Evolutionary conservation across 1,140 invertebrate genomes (phyloP).

Genomic region (Tenebrio molitor): DNA sequence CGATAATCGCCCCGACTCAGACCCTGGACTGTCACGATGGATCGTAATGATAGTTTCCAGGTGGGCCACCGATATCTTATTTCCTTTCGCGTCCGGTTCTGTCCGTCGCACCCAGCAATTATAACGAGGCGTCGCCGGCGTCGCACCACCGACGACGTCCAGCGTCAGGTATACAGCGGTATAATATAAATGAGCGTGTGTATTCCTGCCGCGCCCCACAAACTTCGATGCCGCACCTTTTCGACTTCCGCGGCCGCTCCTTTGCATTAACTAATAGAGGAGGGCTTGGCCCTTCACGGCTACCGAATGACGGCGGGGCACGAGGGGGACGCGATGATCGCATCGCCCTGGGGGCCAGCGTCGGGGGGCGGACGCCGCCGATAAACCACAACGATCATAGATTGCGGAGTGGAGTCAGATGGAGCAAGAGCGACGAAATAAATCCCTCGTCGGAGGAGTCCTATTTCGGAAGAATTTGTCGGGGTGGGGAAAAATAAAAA

Average conservation of each 20-base stretch:
- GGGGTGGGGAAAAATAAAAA: too few species aligned
- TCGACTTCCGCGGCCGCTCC: slow-evolving; percentile 45
- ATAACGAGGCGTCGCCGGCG: slow-evolving; percentile 22
- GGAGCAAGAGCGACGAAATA: too few species aligned
- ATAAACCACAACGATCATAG: too few species aligned
- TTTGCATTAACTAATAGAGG: slow-evolving; percentile 48
- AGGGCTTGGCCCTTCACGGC: slow-evolving; percentile 43
- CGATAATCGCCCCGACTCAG: slow-evolving; percentile 25
- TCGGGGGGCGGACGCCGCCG: too few species aligned
- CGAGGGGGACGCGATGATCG: background rate
- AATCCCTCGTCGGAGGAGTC: too few species aligned
- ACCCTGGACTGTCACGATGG: background rate
- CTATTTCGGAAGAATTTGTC: too few species aligned
- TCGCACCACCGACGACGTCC: slow-evolving; percentile 13
- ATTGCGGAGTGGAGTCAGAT: too few species aligned
- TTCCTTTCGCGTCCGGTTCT: slow-evolving; percentile 22
- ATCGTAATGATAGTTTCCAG: slow-evolving; percentile 1
- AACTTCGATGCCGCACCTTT: slow-evolving; percentile 40
- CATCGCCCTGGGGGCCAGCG: too few species aligned
- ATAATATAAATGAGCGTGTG: slow-evolving; percentile 44
- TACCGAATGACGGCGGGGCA: background rate
- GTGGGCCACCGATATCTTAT: slow-evolving; percentile 9
- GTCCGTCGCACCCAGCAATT: slow-evolving; percentile 32
- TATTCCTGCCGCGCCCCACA: slow-evolving; percentile 32
- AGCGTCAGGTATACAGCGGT: slow-evolving; percentile 3